Evolutionary conservation across 1,140 invertebrate genomes (phyloP).

Genomic region (Probaryconus sp.): DNA sequence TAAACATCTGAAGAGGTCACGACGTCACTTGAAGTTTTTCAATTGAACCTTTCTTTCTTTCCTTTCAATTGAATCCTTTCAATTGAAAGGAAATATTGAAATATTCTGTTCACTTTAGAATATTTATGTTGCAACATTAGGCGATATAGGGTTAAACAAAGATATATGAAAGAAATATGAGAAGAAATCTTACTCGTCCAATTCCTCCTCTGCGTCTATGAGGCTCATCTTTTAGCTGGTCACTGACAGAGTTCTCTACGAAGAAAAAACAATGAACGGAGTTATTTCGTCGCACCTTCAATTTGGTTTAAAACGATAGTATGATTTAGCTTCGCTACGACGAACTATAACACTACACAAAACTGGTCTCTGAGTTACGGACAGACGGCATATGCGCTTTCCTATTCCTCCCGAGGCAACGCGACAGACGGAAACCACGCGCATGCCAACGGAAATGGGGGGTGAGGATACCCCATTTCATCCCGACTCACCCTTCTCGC

Average conservation of each 20-base stretch:
- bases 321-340: not conserved
- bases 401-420: slow-evolving; percentile 18
- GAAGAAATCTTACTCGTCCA: slow-evolving; percentile 47
- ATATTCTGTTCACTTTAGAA: too few relatives aligned
- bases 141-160: too few relatives aligned
- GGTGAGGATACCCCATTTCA: too few relatives aligned
- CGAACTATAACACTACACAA: slow-evolving; percentile 38
- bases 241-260: not conserved
- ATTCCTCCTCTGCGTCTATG: slow-evolving; percentile 42
- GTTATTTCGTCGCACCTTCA: not conserved
- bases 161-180: too few relatives aligned
- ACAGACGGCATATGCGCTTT: slow-evolving; percentile 44
- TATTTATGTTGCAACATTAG: too few relatives aligned
- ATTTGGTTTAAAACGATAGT: slow-evolving; percentile 2
- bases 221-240: slow-evolving; percentile 31
- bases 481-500: too few relatives aligned
- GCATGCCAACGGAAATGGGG: too few relatives aligned
- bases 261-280: not conserved
- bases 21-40: too few relatives aligned
- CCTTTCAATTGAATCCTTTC: too few relatives aligned
- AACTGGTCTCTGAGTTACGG: slow-evolving; percentile 13
- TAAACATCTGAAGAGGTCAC: too few relatives aligned
- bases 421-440: slow-evolving; percentile 9
- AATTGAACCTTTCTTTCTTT: too few relatives aligned
- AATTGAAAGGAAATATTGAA: too few relatives aligned